Base-by-base conservation (phyloP, 2,113 vertebrate species). In the Laterallus jamaicensis region DNA sequence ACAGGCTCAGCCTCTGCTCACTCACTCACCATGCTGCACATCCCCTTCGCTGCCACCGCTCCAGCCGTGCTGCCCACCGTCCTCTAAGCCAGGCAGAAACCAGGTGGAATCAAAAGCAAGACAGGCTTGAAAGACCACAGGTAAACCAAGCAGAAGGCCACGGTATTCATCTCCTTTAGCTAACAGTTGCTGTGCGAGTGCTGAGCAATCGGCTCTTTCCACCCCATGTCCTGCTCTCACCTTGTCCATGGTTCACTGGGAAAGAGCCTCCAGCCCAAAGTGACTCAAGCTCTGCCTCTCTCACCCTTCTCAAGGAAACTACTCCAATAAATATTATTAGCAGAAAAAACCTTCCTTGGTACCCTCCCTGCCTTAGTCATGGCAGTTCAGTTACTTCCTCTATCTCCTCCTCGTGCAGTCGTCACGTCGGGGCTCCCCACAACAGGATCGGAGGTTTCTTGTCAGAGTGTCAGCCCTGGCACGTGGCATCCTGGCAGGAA, bases 361-460 rank as follows among this genome's bases (percentile, higher is more conserved):
- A 37, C 69, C 87, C 91, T 82, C 69, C n/a, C 84, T 3, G 12
- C 29, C 55, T 93, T 66, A 93, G 69, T 95, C 95, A 97, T 62
- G 52, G 66, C 35, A 35, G 12, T 49, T 79, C 69, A 40, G 74
- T 62, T 92, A 71, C 88, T 92, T 94, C 95, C 95, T 93, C 71
- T 5, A 88, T 66, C 93, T 90, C 68, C 92, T 95, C 81, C 73
- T 92, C 8, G 3, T 44, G 54, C 79, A 25, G 71, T 35, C 47
- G 40, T 73, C 44, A 10, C 29, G 0, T 39, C 37, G 21, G 74
- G 35, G 20, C 47, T 82, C 16, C 24, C 32, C 64, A 9, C 1
- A 2, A 24, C 9, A n/a, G 32, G 15, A 25, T 6, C 1, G 3
- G n/a, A 88, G 52, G 63, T 21, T 74, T 55, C 47, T 55, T n/a